Conservation (phyloP, 2,113 vertebrate genomes). For the Tor tambroides region DNA sequence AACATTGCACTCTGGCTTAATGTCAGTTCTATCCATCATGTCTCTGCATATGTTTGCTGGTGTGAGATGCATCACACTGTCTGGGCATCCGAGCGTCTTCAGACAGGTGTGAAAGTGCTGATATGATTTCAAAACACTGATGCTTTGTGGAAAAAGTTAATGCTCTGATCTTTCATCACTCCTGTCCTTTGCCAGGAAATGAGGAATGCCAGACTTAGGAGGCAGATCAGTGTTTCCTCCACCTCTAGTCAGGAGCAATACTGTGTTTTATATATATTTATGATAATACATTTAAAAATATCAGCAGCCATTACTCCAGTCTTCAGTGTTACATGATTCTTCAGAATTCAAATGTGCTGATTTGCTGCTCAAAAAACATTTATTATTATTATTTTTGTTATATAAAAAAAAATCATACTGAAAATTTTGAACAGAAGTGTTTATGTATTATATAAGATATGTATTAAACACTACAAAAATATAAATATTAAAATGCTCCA, state of each 20-base stretch:
- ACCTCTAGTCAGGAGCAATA: not conserved
- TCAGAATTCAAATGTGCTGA: too few relatives aligned
- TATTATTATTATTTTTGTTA: too few relatives aligned
- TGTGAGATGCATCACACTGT: not conserved
- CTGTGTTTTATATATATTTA: too few relatives aligned
- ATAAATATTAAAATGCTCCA: too few relatives aligned
- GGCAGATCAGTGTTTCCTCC: not conserved
- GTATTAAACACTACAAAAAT: too few relatives aligned
- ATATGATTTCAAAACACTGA: constrained; percentile 11
- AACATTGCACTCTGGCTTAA: not conserved
- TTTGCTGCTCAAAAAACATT: too few relatives aligned
- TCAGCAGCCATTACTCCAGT: too few relatives aligned
- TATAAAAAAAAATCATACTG: too few relatives aligned
- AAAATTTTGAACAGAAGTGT: too few relatives aligned
- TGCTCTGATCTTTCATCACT: not conserved
- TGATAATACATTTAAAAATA: too few relatives aligned
- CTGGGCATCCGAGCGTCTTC: not conserved
- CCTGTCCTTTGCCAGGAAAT: not conserved
- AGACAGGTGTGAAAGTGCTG: constrained; percentile 16
- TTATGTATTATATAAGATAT: too few relatives aligned
- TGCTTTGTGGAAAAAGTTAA: not conserved
- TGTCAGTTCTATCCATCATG: not conserved
- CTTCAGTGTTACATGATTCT: too few relatives aligned
- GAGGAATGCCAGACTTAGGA: not conserved
- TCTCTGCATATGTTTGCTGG: not conserved